A percentile compares a stretch with the other conserved stretches of the same genome.
Evolutionary conservation across 1,140 invertebrate species (phyloP).

Genomic region (Lasaia peninsularis): DNA sequence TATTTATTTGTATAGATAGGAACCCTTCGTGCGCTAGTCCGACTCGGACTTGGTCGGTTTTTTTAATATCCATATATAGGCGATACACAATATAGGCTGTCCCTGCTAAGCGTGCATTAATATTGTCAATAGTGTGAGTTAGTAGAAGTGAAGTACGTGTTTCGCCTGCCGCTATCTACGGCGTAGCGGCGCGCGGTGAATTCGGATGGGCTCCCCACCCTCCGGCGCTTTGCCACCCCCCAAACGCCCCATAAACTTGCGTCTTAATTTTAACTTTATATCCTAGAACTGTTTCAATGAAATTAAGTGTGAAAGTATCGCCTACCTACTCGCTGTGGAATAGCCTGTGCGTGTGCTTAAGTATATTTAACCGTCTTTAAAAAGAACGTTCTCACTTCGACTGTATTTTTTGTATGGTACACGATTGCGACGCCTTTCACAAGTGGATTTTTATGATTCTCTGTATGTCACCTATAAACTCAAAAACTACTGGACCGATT

Average conservation of each 20-base stretch:
- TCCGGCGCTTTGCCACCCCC: slow-evolving; percentile 46
- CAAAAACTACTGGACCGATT: too few species aligned
- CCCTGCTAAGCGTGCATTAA: slow-evolving; percentile 74
- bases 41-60: too few species aligned
- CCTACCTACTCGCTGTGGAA: slow-evolving; percentile 54
- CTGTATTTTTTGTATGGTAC: too few species aligned
- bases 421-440: too few species aligned
- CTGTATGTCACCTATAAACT: too few species aligned
- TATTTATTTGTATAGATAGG: too few species aligned
- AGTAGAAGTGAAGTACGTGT: slow-evolving; percentile 75
- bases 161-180: slow-evolving; percentile 74
- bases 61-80: slow-evolving; percentile 54
- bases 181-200: slow-evolving; percentile 68
- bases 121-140: slow-evolving; percentile 76
- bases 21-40: too few species aligned
- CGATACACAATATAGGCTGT: slow-evolving; percentile 56
- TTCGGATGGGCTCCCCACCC: slow-evolving; percentile 68
- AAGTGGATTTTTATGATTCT: too few species aligned
- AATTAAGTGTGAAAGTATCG: slow-evolving; percentile 73
- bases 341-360: slow-evolving; percentile 32
- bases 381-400: too few species aligned
- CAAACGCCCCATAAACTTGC: slow-evolving; percentile 74
- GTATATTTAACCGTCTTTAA: not conserved
- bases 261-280: slow-evolving; percentile 77
- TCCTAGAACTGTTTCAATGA: slow-evolving; percentile 72